Conservation (phyloP, 2,113 vertebrate genomes). For the Collichthys lucidus region DNA sequence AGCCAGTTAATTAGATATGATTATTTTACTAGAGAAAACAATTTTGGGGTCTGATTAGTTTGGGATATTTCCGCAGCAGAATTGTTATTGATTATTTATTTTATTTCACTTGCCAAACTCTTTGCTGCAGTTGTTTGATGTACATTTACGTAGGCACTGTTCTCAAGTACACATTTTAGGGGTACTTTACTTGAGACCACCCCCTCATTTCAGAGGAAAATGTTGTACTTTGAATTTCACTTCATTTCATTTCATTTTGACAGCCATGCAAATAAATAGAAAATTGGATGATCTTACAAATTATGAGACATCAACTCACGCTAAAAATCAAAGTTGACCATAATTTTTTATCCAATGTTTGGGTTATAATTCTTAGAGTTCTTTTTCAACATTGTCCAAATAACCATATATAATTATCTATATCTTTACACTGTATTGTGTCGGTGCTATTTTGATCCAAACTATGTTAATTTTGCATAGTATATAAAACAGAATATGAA, state of each 20-base stretch:
- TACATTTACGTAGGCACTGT: neutral
- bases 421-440: neutral
- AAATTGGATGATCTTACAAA: neutral
- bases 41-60: neutral
- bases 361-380: neutral
- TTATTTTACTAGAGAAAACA: constrained; percentile 17
- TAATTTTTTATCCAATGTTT: neutral
- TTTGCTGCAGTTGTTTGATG: neutral
- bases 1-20: constrained; percentile 27
- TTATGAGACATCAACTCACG: neutral
- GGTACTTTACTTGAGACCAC: neutral
- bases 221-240: neutral
- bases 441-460: neutral
- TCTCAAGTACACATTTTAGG: neutral
- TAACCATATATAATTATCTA: too few relatives aligned
- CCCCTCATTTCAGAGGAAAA: neutral
- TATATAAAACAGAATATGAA: neutral
- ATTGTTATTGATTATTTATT: constrained; percentile 5
- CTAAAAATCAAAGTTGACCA: neutral
- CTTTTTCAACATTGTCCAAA: neutral
- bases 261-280: neutral
- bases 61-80: constrained; percentile 2
- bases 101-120: neutral
- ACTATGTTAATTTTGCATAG: neutral
- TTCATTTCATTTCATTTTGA: neutral